phyloP scores from a whole-genome alignment of 2,888 invertebrate species.

The Poecilus cupreus region DNA sequence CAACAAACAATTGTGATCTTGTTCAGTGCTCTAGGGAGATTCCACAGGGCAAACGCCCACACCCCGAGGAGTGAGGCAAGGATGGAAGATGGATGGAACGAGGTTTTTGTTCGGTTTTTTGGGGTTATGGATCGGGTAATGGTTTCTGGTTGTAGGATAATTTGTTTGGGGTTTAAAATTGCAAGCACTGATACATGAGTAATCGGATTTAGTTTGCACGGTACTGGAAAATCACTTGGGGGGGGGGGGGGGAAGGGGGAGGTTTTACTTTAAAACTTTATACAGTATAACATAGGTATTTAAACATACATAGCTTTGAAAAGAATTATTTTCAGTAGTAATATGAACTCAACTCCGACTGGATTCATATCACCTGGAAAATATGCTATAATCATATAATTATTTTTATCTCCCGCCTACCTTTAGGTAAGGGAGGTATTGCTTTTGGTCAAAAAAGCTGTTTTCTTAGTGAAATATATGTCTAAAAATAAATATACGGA shows the following conservation, averaged over 20 bases:
- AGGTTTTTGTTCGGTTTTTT: constrained; percentile 22
- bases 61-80: not conserved
- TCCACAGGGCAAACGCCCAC: not conserved
- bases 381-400: too few species aligned
- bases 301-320: too few species aligned
- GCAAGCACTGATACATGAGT: constrained; percentile 30
- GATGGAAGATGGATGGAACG: constrained; percentile 13
- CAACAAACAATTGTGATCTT: constrained; percentile 51
- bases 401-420: too few species aligned
- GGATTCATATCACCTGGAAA: too few species aligned
- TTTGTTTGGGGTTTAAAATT: constrained; percentile 41
- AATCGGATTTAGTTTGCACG: constrained; percentile 30
- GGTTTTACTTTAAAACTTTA: too few species aligned
- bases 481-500: too few species aligned
- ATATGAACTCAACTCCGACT: too few species aligned
- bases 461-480: too few species aligned
- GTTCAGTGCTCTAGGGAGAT: not conserved
- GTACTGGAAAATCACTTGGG: constrained; percentile 8
- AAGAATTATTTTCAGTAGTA: too few species aligned
- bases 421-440: too few species aligned
- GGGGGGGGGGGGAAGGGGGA: not conserved
- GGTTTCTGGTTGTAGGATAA: constrained; percentile 35
- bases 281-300: too few species aligned
- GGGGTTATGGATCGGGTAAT: constrained; percentile 23
- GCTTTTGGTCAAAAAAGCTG: too few species aligned